phyloP scores from a whole-genome alignment of 1,140 invertebrate species.

The Apis dorsata region DNA sequence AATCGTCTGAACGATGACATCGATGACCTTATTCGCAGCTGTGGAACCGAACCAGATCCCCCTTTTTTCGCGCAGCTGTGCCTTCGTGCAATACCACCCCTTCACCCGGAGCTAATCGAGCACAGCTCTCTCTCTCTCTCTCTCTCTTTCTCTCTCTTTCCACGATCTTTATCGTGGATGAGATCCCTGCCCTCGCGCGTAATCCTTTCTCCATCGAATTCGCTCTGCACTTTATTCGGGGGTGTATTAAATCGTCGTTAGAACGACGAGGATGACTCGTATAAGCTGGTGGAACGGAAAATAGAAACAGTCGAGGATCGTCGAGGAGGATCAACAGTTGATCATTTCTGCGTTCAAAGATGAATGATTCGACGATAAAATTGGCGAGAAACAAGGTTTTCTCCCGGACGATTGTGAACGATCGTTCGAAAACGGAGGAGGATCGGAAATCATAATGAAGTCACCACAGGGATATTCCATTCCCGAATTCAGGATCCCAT shows the following conservation, averaged over 20 bases:
- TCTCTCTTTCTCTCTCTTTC: too few relatives aligned
- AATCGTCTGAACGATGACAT: conserved; percentile 36
- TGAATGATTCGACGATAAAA: too few relatives aligned
- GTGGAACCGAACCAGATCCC: conserved; percentile 49
- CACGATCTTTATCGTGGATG: conserved; percentile 53
- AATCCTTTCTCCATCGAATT: conserved; percentile 76
- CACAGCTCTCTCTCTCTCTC: conserved; percentile 28
- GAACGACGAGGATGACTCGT: background rate
- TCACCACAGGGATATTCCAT: conserved; percentile 65
- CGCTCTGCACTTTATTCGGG: conserved; percentile 52
- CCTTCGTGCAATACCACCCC: conserved; percentile 59
- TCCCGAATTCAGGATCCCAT: conserved; percentile 64
- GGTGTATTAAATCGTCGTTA: conserved; percentile 72
- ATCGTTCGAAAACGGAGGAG: background rate
- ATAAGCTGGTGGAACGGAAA: too few relatives aligned
- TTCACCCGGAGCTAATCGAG: conserved; percentile 60
- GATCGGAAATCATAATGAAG: conserved; percentile 49
- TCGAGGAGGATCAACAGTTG: too few relatives aligned
- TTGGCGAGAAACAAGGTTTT: background rate
- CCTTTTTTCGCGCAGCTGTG: conserved; percentile 73
- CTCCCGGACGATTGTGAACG: background rate
- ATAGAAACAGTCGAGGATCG: too few relatives aligned
- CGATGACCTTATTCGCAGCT: conserved; percentile 72
- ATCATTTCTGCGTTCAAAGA: too few relatives aligned
- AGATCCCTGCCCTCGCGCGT: conserved; percentile 61